A percentile compares a stretch with the other conserved stretches of the same genome.
phyloP scores from a whole-genome alignment of 1,140 invertebrate species.

The Ctenoplectra terminalis region DNA sequence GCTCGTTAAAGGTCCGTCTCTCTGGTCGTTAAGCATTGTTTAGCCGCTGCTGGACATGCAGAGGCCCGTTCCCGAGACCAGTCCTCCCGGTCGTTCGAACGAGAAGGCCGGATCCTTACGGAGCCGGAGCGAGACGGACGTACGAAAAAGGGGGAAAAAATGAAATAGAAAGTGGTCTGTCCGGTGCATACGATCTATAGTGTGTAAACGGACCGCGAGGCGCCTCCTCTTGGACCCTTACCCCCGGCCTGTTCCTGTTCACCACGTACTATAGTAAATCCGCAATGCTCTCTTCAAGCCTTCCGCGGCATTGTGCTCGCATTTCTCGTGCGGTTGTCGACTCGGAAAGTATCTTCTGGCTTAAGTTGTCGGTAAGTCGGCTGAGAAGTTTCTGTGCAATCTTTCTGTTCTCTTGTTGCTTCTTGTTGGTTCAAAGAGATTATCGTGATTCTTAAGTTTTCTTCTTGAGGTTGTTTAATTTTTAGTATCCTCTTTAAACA shows the following conservation, averaged over 20 bases:
- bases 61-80: slow-evolving; percentile 69
- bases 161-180: slow-evolving; percentile 82
- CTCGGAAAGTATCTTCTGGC: slow-evolving; percentile 82
- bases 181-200: slow-evolving; percentile 79
- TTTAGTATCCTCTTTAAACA: too few relatives aligned
- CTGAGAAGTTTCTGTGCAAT: slow-evolving; percentile 7
- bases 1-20: slow-evolving; percentile 64
- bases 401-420: background rate
- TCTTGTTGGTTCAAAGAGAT: too few relatives aligned
- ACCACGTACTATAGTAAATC: slow-evolving; percentile 67
- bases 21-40: slow-evolving; percentile 66
- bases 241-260: slow-evolving; percentile 75
- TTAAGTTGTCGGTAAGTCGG: slow-evolving; percentile 79
- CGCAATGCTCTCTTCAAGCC: slow-evolving; percentile 73
- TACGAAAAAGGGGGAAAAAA: slow-evolving; percentile 68
- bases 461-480: background rate
- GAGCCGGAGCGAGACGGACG: slow-evolving; percentile 28
- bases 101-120: slow-evolving; percentile 20
- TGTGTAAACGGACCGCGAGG: slow-evolving; percentile 75
- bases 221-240: slow-evolving; percentile 69
- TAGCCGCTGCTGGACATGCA: slow-evolving; percentile 66
- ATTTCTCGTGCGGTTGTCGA: slow-evolving; percentile 84
- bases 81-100: slow-evolving; percentile 52
- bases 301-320: slow-evolving; percentile 77
- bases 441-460: background rate